These are phyloP conservation scores for Synanthedon andrenaeformis DNA, from an alignment of 2,888 invertebrate species.

Conservation along the genomic window DNA sequence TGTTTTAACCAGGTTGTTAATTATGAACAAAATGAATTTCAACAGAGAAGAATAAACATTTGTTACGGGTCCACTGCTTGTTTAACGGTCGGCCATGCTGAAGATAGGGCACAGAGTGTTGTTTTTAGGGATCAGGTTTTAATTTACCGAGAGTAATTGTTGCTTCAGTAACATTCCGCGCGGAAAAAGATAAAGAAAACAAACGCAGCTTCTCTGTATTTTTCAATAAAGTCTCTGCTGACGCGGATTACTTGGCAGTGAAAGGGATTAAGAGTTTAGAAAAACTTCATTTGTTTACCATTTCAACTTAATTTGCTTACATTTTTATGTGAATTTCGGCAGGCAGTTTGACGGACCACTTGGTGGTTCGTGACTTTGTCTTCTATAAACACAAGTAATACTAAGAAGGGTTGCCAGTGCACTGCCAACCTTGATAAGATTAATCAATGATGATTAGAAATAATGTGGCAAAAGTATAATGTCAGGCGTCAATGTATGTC, in stretches of 20 bases:
- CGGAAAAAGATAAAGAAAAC: constrained; percentile 45
- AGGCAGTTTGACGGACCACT: no score
- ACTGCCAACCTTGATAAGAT: no score
- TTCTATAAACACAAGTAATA: no score
- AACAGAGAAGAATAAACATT: constrained; percentile 5
- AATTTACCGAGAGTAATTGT: constrained; percentile 44
- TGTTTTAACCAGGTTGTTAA: constrained; percentile 10
- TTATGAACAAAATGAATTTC: constrained; percentile 9
- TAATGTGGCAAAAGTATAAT: no score
- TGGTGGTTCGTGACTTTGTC: no score
- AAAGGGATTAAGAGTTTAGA: constrained; percentile 48
- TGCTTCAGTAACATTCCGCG: constrained; percentile 38
- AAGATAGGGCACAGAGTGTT: constrained; percentile 39
- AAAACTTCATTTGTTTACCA: constrained; percentile 24
- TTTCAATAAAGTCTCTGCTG: constrained; percentile 45
- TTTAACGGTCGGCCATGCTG: constrained; percentile 8
- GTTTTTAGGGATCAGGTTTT: constrained; percentile 42
- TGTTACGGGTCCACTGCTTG: constrained; percentile 2
- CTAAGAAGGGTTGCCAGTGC: no score
- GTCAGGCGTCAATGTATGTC: no score
- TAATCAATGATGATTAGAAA: no score
- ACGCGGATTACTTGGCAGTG: constrained; percentile 54
- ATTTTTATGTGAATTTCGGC: no score
- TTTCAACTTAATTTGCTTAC: no score
- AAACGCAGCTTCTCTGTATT: constrained; percentile 48